Evolutionary conservation across 2,113 vertebrate species (phyloP), one percentile per base, ranked within the genome.

Genomic region (Brachyhypopomus occidentalis): DNA sequence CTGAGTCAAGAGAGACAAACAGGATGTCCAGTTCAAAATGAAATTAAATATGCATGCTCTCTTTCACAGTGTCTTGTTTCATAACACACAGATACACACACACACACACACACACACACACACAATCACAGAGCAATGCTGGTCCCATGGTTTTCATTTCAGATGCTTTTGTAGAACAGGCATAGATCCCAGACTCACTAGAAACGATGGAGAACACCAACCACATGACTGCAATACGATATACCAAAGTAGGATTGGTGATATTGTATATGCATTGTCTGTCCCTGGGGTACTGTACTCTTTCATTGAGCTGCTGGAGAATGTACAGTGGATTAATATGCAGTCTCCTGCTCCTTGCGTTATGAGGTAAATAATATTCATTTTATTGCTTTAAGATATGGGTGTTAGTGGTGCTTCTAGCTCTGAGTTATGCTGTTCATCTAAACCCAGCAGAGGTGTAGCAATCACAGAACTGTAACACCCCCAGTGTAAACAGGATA

Each of bases 151-250:
- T 59, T 71, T 79, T 36, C 2, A 66, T 56, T 83, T 81, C 81
- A 20, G n/a, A 67, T 20, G 3, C 38, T 70, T 36, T 83, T 82
- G 25, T 79, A 8, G 41, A 83, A 80, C 66, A 76, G 83, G 3
- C 16, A 67, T 23, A 45, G 30, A 60, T 45, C 22, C 11, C 34
- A 16, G 19, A 7, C 59, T 82, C 62, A 60, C 36, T 17, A 4
- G 59, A 71, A 70, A 58, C 56, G 12, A 69, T 17, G 19, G 30
- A 72, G 38, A 79, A 72, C 66, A 84, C 34, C 22, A 66, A 72
- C 41, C 62, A 75, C 69, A 20, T 45, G 69, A 80, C 72, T 63
- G 30, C 27, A 72, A 52, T 41, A 76, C 69, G 45, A 69, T 66
- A 80, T 58, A 27, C 70, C 52, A 70, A 48, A 48, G 36, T 36